Evolutionary conservation across 2,888 invertebrate genomes (phyloP).

Genomic region (Chironomus riparius): DNA sequence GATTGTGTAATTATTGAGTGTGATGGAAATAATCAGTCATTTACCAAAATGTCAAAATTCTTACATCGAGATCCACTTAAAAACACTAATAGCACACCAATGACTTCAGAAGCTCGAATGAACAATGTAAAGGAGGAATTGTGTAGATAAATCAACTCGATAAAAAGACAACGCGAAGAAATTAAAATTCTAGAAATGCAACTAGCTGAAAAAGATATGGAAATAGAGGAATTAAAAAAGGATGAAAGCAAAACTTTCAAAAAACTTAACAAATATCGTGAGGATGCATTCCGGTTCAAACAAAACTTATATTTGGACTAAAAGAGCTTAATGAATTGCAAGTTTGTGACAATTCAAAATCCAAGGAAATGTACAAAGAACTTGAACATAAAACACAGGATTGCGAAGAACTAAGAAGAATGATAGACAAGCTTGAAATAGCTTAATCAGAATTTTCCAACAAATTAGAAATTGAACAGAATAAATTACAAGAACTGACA

Average conservation of each 20-base stretch:
- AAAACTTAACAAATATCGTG: slow-evolving; percentile 36
- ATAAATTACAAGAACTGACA: neutral
- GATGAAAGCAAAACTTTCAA: slow-evolving; percentile 38
- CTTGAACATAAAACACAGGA: slow-evolving; percentile 38
- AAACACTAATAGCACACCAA: slow-evolving; percentile 37
- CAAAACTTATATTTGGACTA: slow-evolving; percentile 34
- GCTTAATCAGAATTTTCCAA: neutral
- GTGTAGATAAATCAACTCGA: slow-evolving; percentile 41
- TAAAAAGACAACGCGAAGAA: slow-evolving; percentile 45
- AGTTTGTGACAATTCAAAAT: too few relatives aligned
- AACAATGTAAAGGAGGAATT: slow-evolving; percentile 44
- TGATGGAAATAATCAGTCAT: slow-evolving; percentile 35
- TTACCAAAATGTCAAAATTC: slow-evolving; percentile 36
- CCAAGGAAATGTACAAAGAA: slow-evolving; percentile 34
- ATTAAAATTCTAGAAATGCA: slow-evolving; percentile 43
- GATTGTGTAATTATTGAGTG: slow-evolving; percentile 38
- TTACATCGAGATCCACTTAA: slow-evolving; percentile 34
- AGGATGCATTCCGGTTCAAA: slow-evolving; percentile 31
- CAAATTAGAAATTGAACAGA: neutral
- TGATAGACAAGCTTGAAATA: neutral
- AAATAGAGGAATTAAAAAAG: slow-evolving; percentile 35
- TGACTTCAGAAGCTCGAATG: slow-evolving; percentile 38
- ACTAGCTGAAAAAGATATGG: slow-evolving; percentile 34
- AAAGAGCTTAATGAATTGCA: slow-evolving; percentile 34
- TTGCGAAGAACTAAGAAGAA: neutral